A percentile compares a stretch with the other conserved stretches of the same genome.
These are phyloP conservation scores for Crocuta crocuta DNA, from an alignment of 2,113 vertebrate species.

Conservation along the genomic window DNA sequence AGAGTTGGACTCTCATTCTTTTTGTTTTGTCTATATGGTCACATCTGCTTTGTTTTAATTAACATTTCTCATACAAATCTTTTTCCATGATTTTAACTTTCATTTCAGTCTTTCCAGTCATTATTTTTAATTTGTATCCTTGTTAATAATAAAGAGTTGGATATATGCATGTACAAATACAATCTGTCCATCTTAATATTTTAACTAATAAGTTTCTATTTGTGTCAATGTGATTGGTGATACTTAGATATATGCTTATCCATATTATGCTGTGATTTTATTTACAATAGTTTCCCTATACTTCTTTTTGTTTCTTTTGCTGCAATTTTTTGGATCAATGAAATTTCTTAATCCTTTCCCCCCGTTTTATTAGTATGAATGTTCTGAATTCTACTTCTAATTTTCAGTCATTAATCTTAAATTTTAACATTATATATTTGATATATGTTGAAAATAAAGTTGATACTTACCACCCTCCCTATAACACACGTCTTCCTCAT, in stretches of 20 bases:
- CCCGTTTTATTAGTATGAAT: neutral
- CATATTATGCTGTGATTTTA: neutral
- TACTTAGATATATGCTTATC: neutral
- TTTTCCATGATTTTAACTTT: conserved; percentile 4
- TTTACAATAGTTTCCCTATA: neutral
- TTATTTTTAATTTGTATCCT: neutral
- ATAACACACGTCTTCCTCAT: neutral
- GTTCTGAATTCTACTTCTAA: neutral
- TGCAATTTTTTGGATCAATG: neutral
- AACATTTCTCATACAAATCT: neutral
- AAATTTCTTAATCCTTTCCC: neutral
- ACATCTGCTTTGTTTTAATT: neutral
- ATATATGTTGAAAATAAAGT: neutral
- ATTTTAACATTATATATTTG: neutral
- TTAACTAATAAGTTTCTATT: neutral
- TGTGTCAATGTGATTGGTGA: neutral
- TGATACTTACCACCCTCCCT: neutral
- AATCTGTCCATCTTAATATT: neutral
- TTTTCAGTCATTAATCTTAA: neutral
- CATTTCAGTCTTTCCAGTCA: neutral
- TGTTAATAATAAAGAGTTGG: neutral
- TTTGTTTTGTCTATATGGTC: neutral
- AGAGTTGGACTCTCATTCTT: neutral
- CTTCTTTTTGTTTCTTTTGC: neutral
- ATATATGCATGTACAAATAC: neutral